Evolutionary conservation across 1,140 invertebrate species (phyloP).

Genomic region (Nasonia vitripennis): DNA sequence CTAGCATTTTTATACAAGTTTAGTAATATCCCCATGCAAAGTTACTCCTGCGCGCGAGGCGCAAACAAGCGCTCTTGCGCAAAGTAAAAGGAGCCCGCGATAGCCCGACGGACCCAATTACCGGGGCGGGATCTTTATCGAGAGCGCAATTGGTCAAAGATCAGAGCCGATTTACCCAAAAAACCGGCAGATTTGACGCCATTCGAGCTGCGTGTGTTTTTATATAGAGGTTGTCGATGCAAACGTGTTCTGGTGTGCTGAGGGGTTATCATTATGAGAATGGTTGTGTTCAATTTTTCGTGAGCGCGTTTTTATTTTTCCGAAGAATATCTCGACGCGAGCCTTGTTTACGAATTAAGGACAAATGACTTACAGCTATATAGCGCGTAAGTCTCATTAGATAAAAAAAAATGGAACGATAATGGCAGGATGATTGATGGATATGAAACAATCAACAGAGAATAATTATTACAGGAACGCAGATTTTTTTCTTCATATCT

Average conservation of each 20-base stretch:
- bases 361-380: neutral
- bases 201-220: neutral
- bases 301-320: no score
- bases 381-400: neutral
- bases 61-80: neutral
- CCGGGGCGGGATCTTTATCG: neutral
- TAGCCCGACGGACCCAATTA: neutral
- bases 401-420: neutral
- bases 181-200: neutral
- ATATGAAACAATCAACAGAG: neutral
- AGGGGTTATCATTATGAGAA: neutral
- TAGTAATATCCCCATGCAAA: neutral
- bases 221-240: neutral
- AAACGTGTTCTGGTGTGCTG: neutral
- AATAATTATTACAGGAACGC: neutral
- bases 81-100: conserved; percentile 14
- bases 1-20: neutral
- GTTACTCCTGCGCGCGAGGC: neutral
- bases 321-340: no score
- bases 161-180: neutral
- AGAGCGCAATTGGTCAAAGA: conserved; percentile 4
- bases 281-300: no score
- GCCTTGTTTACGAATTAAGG: neutral
- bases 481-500: no score
- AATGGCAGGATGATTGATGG: no score